Evolutionary conservation across 2,797 vertebrate genomes (phyloP), one percentile per base, ranked within the genome.

Genomic region (Labeo calbasu): DNA sequence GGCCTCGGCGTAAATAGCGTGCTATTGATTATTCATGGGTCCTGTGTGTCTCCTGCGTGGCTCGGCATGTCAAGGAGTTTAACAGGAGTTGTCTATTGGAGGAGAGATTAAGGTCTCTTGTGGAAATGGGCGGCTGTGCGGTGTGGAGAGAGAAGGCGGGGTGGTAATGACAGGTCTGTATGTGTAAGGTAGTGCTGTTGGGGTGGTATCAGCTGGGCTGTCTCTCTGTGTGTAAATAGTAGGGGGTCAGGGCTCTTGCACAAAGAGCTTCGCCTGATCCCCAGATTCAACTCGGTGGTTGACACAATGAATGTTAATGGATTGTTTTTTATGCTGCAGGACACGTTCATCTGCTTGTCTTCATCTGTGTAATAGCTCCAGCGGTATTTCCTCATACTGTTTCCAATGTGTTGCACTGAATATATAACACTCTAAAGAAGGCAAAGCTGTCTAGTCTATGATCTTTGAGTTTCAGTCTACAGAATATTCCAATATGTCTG

Each of bases 191-290:
- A 91, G 91, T 91, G 92, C 90, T 93, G 66, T 85, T 91, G 92
- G 92, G 93, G 91, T 89, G 92, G 92, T 93, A 93, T 93, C 92
- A 94, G 92, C 93, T 93, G 92, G 92, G 90, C 90, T 91, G 90
- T 92, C 91, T 84, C 28, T 92, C 90, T 94, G 92, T 94, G 93
- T 92, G 92, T 92, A 93, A 93, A 94, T 94, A 94, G 92, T 90
- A 88, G 89, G 92, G 91, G 92, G 91, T 93, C 92, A 93, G 92
- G 89, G 85, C 90, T 90, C 90, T 90, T 89, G 89, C 91, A 90
- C 92, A 93, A 93, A 94, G 93, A 93, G 89, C 88, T 92, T 89
- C 88, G 89, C 92, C 93, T 93, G 92, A 93, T 94, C 92, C 90
- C 90, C 91, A 93, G 91, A 93, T 93, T 76, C 63, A 79, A 32